Percentiles rank a stretch among this genome's conserved stretches.
These are phyloP conservation scores for Oxycera nigricornis DNA, from an alignment of 2,888 invertebrate genomes.

Conservation along the genomic window DNA sequence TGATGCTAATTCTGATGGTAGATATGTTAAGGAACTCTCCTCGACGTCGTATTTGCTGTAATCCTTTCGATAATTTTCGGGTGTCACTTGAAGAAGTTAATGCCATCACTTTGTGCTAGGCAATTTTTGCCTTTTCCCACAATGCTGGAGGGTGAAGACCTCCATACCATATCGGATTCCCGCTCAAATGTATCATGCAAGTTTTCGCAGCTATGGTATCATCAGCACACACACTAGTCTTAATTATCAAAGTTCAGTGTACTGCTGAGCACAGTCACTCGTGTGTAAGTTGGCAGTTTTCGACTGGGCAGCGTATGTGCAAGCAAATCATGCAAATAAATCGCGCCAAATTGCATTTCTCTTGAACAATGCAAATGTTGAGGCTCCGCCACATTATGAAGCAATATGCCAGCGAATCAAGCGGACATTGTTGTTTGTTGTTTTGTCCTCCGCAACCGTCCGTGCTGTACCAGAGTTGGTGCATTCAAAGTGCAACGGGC, in stretches of 20 bases:
- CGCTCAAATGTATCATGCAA: too few species aligned
- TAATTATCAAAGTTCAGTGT: constrained; percentile 3
- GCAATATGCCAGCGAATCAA: constrained; percentile 10
- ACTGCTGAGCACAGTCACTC: not conserved
- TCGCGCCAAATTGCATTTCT: constrained; percentile 4
- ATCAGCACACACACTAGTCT: not conserved
- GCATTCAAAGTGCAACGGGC: not conserved
- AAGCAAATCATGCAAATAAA: constrained; percentile 9
- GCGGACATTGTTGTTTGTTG: constrained; percentile 16
- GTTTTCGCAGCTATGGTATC: too few species aligned
- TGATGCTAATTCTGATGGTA: too few species aligned
- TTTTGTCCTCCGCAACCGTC: not conserved
- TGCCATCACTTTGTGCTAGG: too few species aligned
- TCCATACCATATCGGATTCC: too few species aligned
- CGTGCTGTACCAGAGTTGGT: not conserved
- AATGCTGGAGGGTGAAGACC: too few species aligned
- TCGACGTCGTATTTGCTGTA: too few species aligned
- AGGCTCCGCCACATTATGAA: not conserved
- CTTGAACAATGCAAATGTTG: not conserved
- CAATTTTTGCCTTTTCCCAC: too few species aligned
- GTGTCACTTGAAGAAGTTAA: too few species aligned
- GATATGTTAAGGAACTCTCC: too few species aligned
- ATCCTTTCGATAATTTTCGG: too few species aligned
- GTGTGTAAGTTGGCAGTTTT: not conserved
- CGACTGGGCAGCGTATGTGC: not conserved